Conservation (phyloP, 1,140 invertebrate species). For the Drosophila watanabei region DNA sequence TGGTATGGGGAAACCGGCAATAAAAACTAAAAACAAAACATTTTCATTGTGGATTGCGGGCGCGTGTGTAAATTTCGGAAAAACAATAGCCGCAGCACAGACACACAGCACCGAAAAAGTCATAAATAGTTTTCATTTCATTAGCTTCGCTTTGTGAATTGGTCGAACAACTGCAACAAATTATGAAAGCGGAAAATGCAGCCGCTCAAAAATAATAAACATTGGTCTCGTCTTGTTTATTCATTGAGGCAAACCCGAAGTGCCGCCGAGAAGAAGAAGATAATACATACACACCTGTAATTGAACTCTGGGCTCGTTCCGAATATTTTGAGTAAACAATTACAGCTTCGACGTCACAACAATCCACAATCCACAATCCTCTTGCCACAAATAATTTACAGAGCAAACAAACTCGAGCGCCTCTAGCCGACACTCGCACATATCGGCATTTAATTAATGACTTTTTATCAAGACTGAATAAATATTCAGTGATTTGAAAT, state of each 20-base stretch:
- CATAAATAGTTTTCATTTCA: slow-evolving; percentile 73
- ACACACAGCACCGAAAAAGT: slow-evolving; percentile 28
- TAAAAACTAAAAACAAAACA: slow-evolving; percentile 58
- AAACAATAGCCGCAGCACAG: slow-evolving; percentile 17
- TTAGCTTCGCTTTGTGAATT: slow-evolving; percentile 48
- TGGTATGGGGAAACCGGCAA: slow-evolving; percentile 33
- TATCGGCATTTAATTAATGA: slow-evolving; percentile 66
- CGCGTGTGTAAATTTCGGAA: slow-evolving; percentile 37
- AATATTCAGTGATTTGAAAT: slow-evolving; percentile 58
- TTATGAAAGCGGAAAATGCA: slow-evolving; percentile 40
- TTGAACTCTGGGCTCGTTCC: slow-evolving; percentile 34
- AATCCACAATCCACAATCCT: slow-evolving; percentile 29
- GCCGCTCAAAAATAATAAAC: slow-evolving; percentile 44
- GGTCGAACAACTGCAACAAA: slow-evolving; percentile 26
- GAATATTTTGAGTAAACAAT: slow-evolving; percentile 39
- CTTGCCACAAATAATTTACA: slow-evolving; percentile 50
- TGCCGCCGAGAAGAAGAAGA: slow-evolving; percentile 2
- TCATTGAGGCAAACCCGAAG: slow-evolving; percentile 35
- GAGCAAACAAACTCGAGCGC: slow-evolving; percentile 42
- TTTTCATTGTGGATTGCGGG: slow-evolving; percentile 57
- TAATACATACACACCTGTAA: slow-evolving; percentile 35
- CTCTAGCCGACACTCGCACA: slow-evolving; percentile 40
- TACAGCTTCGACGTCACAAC: slow-evolving; percentile 33
- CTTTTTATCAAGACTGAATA: slow-evolving; percentile 56
- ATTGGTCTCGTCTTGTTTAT: slow-evolving; percentile 40